Conservation (phyloP, 2,888 invertebrate genomes). For the Copidosoma aretas region DNA sequence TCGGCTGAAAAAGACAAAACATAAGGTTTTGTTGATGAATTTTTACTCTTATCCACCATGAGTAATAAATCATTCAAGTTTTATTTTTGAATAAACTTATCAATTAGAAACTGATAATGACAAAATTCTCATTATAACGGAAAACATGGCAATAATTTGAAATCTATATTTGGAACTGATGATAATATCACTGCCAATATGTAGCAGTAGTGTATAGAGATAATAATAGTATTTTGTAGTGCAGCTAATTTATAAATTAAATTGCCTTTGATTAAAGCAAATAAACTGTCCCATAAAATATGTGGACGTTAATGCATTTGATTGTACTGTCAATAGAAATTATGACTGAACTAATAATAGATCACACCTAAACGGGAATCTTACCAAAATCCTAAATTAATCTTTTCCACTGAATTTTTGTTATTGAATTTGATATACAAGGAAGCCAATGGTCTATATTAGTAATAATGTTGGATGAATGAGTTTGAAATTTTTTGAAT, state of each 20-base stretch:
- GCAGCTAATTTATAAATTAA: slow-evolving; percentile 7
- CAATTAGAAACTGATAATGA: neutral
- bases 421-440: neutral
- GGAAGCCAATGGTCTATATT: slow-evolving; percentile 6
- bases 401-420: slow-evolving; percentile 17
- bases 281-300: slow-evolving; percentile 1
- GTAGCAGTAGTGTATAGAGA: neutral
- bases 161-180: neutral
- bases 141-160: neutral
- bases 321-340: slow-evolving; percentile 20
- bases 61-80: too few relatives aligned
- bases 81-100: neutral
- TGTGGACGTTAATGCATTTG: slow-evolving; percentile 11
- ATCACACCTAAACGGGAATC: neutral
- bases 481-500: neutral
- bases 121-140: neutral
- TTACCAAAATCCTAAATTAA: neutral
- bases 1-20: too few relatives aligned
- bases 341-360: neutral
- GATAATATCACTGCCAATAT: neutral
- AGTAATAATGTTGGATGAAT: neutral
- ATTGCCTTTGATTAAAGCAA: slow-evolving; percentile 23
- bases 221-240: slow-evolving; percentile 10
- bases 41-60: too few relatives aligned
- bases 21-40: too few relatives aligned